Conservation (phyloP, 1,140 invertebrate genomes). For the Melitaea cinxia region DNA sequence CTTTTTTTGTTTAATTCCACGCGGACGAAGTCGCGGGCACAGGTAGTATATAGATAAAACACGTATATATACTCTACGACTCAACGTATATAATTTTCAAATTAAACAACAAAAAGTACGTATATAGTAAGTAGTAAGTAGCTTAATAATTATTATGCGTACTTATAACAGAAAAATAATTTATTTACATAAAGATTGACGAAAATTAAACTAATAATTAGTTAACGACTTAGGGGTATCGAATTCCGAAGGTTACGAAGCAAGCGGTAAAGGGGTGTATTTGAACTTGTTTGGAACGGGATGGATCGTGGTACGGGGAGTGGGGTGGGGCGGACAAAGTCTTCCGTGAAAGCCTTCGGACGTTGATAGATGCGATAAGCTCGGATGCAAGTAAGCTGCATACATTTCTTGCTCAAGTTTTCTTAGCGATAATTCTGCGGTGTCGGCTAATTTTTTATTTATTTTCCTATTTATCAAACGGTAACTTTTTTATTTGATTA, state of each 20-base stretch:
- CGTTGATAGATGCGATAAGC: conserved; percentile 81
- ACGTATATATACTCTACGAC: too few relatives aligned
- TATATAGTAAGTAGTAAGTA: too few relatives aligned
- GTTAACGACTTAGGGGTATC: conserved; percentile 39
- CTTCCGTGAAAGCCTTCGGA: conserved; percentile 80
- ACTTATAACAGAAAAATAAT: neutral
- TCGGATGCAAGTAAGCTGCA: conserved; percentile 79
- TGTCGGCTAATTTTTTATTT: conserved; percentile 38
- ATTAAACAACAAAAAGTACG: neutral
- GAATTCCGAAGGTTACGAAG: conserved; percentile 37
- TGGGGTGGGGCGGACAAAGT: conserved; percentile 70
- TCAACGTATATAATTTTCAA: neutral
- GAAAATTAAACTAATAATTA: conserved; percentile 31
- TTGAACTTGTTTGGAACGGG: conserved; percentile 71
- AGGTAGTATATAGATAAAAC: too few relatives aligned
- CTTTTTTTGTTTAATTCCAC: too few relatives aligned
- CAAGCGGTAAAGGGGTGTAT: conserved; percentile 49
- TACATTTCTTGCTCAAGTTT: conserved; percentile 73
- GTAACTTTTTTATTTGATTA: neutral
- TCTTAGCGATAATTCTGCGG: conserved; percentile 54
- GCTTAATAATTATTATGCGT: neutral
- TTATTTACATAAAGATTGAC: neutral
- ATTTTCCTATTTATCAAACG: conserved; percentile 10
- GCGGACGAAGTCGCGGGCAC: too few relatives aligned
- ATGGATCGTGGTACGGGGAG: conserved; percentile 43